Base-by-base conservation (phyloP, 1,140 invertebrate genomes). In the Saccostrea echinata region DNA sequence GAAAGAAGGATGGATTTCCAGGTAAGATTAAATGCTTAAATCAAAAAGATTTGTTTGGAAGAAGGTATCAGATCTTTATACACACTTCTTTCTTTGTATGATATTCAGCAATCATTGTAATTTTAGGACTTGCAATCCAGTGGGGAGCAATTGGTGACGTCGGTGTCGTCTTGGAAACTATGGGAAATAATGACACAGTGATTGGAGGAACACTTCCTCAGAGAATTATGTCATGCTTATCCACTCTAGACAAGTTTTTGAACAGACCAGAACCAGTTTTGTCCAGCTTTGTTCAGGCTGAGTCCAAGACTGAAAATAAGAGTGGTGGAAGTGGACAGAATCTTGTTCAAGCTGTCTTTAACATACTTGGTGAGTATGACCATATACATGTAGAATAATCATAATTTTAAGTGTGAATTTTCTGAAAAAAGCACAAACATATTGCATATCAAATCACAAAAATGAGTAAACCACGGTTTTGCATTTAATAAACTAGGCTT, bases 141-240 rank as follows among this genome's bases (percentile, higher is more conserved):
- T 99, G 98, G 98, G 99, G 99, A 91, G 98, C 98, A 68, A 98
- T 99, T 92, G 98, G 98, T 88, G 98, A 99, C 94, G 99, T 99
- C 24, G 98, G 98, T 86, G 95, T 99, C 43, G 96, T 99, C 85
- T 93, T 97, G 88, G 98, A 99, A 89, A 97, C 96, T 55, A 97
- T 98, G 96, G 97, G 97, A 30, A 96, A 97, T 68, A 98, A 98
- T 93, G 97, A 99, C n/a, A 97, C 97, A 0, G 97, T 97, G 84
- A 96, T 99, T 85, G 97, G 98, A 86, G 98, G 98, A 86, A 99
- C 98, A 11, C 91, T 98, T 87, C 98, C 98, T 4, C 98, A 99
- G 95, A 96, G 97, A 81, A 98, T 99, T 95, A 93, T 96, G 0
- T 99, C 97, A 16, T 99, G 98, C 95, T 95, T 99, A 64, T 94